Evolutionary conservation across 2,113 vertebrate species (phyloP).

Genomic region (Megaceryle torquata): DNA sequence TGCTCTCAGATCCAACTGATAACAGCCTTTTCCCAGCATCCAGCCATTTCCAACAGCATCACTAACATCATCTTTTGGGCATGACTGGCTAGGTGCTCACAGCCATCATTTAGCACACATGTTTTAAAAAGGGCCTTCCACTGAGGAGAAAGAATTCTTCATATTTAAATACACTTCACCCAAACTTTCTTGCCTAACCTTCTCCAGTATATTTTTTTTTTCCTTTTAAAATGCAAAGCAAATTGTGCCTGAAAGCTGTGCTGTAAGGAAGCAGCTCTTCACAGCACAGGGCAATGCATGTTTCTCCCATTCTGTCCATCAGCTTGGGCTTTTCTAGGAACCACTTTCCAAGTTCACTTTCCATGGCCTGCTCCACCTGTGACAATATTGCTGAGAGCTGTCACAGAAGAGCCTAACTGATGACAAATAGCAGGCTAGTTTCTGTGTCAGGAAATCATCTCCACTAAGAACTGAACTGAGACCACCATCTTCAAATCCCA

Average conservation of each 20-base stretch:
- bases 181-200: neutral
- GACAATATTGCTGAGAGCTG: neutral
- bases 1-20: constrained; percentile 16
- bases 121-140: neutral
- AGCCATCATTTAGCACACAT: neutral
- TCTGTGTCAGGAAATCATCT: neutral
- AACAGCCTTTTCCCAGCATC: constrained; percentile 21
- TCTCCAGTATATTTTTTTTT: neutral
- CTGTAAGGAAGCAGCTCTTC: neutral
- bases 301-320: neutral
- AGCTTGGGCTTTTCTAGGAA: neutral
- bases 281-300: neutral
- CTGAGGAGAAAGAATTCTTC: neutral
- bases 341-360: neutral
- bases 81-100: neutral
- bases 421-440: neutral
- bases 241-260: neutral
- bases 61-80: neutral
- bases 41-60: neutral
- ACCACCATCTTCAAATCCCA: constrained; percentile 1
- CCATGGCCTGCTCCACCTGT: neutral
- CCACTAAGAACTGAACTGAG: neutral
- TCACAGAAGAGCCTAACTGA: neutral
- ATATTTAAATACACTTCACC: neutral
- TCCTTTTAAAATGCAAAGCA: neutral